Evolutionary conservation across 2,797 vertebrate genomes (phyloP).

Genomic region (Odontamblyopus lacepedii): DNA sequence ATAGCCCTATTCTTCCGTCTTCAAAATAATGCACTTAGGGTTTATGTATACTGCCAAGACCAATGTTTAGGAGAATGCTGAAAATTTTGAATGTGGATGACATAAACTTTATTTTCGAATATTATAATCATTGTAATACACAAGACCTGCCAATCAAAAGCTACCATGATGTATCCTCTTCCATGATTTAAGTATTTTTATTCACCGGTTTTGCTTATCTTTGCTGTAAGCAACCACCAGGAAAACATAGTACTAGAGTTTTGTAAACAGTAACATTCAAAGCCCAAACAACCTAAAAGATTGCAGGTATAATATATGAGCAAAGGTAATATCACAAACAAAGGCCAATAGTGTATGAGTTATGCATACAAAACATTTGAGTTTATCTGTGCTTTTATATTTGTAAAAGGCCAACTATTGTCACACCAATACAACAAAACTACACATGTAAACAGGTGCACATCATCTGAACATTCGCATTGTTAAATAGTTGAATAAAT

Average conservation of each 20-base stretch:
- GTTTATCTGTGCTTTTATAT: conserved; percentile 34
- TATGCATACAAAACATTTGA: conserved; percentile 24
- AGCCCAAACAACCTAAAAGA: conserved; percentile 23
- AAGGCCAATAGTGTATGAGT: conserved; percentile 34
- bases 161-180: background rate
- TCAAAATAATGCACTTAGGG: conserved; percentile 63
- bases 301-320: conserved; percentile 30
- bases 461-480: conserved; percentile 26
- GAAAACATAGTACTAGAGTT: conserved; percentile 29
- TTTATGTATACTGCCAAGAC: conserved; percentile 8
- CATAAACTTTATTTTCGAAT: conserved; percentile 16
- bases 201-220: conserved; percentile 52
- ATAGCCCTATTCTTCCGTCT: conserved; percentile 35
- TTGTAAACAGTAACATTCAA: conserved; percentile 73
- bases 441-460: conserved; percentile 57
- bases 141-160: background rate
- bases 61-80: background rate
- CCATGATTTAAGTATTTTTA: background rate
- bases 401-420: conserved; percentile 40
- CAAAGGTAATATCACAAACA: conserved; percentile 19
- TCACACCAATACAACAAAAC: conserved; percentile 30
- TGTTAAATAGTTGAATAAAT: conserved; percentile 40
- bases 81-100: conserved; percentile 11
- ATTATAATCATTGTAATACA: conserved; percentile 12
- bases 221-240: conserved; percentile 52